Base-by-base conservation (phyloP, 1,140 invertebrate species). In the Bombus pyrosoma region DNA sequence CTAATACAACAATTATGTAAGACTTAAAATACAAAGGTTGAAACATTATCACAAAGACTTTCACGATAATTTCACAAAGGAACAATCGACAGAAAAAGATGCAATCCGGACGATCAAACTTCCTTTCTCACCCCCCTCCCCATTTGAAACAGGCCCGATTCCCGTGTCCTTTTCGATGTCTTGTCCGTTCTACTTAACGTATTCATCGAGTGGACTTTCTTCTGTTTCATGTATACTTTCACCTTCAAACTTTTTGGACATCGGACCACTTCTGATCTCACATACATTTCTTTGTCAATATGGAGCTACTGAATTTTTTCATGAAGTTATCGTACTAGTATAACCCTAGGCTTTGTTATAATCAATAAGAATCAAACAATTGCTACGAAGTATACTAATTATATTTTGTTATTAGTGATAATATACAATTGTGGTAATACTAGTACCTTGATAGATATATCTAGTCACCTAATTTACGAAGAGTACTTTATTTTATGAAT, bases 161-260 rank as follows among this genome's bases (percentile, higher is more conserved):
- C 74, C 34, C 74, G 68, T 64, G 53, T 85, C 57, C 77, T 79
- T 34, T 25, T 37, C 77, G n/a, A 86, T 32, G 88, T 80, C 76
- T 82, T 66, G 64, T 79, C 41, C 64, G 89, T 91, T 85, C 87
- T 72, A 90, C 90, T 91, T 90, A 81, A 59, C 74, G 28, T 71
- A 62, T 64, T 57, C 39, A 64, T 22, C 64, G 22, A 18, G 3
- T 28, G 25, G 64, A 91, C 90, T 91, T 91, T 91, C 90, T 89
- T 91, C 75, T 53, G 59, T 62, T 73, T 79, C 78, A 64, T 57
- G 59, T 73, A 64, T 76, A 90, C 90, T 91, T 91, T 90, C 90
- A 87, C 89, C 90, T 91, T 89, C 86, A 64, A 86, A 82, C 71
- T 88, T 78, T 91, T 90, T 81, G 68, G 62, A 37, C 71, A 53